Evolutionary conservation across 1,140 invertebrate genomes (phyloP).

Genomic region (Campoletis sonorensis): DNA sequence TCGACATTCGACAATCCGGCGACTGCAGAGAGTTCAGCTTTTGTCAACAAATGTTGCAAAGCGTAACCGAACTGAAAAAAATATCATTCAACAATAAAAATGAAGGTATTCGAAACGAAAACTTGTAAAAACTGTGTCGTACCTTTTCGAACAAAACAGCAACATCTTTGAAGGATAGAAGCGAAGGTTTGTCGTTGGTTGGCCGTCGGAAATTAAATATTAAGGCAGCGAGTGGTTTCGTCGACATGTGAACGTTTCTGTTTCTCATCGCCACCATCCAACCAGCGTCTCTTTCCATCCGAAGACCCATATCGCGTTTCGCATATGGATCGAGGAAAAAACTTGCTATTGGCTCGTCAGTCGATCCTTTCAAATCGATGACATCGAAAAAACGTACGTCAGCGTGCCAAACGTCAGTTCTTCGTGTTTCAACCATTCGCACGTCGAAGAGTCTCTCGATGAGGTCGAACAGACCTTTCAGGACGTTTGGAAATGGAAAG

Average conservation of each 20-base stretch:
- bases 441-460: slow-evolving; percentile 88
- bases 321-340: slow-evolving; percentile 91
- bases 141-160: slow-evolving; percentile 86
- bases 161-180: slow-evolving; percentile 88
- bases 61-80: slow-evolving; percentile 85
- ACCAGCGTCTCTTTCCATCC: slow-evolving; percentile 79
- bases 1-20: slow-evolving; percentile 91
- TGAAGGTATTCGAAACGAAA: not conserved
- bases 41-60: slow-evolving; percentile 89
- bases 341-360: slow-evolving; percentile 82
- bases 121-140: slow-evolving; percentile 7
- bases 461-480: slow-evolving; percentile 86
- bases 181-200: slow-evolving; percentile 79
- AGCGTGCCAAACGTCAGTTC: slow-evolving; percentile 86
- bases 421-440: slow-evolving; percentile 83
- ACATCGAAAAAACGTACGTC: slow-evolving; percentile 92
- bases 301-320: slow-evolving; percentile 80
- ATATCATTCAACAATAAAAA: slow-evolving; percentile 33
- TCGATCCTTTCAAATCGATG: slow-evolving; percentile 81
- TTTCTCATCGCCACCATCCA: slow-evolving; percentile 84
- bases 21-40: slow-evolving; percentile 88
- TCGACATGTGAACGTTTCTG: slow-evolving; percentile 79
- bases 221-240: slow-evolving; percentile 85
- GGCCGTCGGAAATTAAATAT: slow-evolving; percentile 89
- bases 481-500: slow-evolving; percentile 89